phyloP scores from a whole-genome alignment of 2,113 vertebrate genomes.

The Macroglossus sobrinus region DNA sequence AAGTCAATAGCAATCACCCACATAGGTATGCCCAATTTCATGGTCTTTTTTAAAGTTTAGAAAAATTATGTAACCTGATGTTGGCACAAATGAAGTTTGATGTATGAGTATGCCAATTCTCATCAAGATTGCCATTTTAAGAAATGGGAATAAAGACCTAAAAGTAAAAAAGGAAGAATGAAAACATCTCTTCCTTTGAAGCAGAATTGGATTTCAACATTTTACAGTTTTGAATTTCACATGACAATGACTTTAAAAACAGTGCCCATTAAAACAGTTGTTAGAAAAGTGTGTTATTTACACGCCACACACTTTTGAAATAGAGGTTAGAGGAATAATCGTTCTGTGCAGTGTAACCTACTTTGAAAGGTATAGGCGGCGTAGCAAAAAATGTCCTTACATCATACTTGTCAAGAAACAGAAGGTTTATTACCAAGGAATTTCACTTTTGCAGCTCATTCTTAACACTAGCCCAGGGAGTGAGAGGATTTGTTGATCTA shows the following conservation, averaged over 20 bases:
- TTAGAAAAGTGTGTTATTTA: slow-evolving; percentile 79
- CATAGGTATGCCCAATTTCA: background rate
- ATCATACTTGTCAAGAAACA: slow-evolving; percentile 85
- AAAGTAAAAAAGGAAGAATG: background rate
- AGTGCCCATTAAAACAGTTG: slow-evolving; percentile 66
- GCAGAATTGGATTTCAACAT: slow-evolving; percentile 55
- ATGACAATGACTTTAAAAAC: slow-evolving; percentile 63
- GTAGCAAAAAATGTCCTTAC: slow-evolving; percentile 82
- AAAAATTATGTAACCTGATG: slow-evolving; percentile 56
- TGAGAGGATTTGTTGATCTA: slow-evolving; percentile 89
- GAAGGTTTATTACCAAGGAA: slow-evolving; percentile 88
- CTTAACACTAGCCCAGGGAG: slow-evolving; percentile 82
- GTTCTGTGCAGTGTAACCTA: slow-evolving; percentile 65
- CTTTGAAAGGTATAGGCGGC: slow-evolving; percentile 79
- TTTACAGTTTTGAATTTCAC: slow-evolving; percentile 61
- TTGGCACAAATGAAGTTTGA: slow-evolving; percentile 64
- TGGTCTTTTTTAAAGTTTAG: slow-evolving; percentile 20
- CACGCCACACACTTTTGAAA: slow-evolving; percentile 76
- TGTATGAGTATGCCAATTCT: slow-evolving; percentile 54
- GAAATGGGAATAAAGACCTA: slow-evolving; percentile 31
- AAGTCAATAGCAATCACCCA: slow-evolving; percentile 45
- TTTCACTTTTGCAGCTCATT: slow-evolving; percentile 85
- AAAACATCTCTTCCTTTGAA: background rate
- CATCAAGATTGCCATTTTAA: slow-evolving; percentile 43
- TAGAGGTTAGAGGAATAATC: slow-evolving; percentile 76